A percentile compares a stretch with the other conserved stretches of the same genome.
Conservation (phyloP, 2,888 invertebrate genomes). For the Aquatica leii region DNA sequence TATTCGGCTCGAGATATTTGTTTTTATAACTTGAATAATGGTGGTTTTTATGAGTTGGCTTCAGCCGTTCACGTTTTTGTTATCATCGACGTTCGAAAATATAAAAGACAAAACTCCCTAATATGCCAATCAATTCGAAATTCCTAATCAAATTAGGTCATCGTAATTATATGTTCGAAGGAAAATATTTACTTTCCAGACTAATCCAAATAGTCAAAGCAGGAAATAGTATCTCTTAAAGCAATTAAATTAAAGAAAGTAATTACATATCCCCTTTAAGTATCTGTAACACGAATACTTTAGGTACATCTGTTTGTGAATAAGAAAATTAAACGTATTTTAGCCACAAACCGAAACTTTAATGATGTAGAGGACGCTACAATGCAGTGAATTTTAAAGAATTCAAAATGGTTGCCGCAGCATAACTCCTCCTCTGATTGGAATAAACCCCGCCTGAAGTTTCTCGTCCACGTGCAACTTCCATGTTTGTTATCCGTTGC, state of each 20-base stretch:
- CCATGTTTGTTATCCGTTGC: conserved; percentile 50
- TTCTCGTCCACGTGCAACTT: conserved; percentile 46
- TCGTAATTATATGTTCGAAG: no score
- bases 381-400: conserved; percentile 38
- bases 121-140: no score
- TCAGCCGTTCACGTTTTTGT: conserved; percentile 32
- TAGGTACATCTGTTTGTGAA: conserved; percentile 14
- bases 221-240: no score
- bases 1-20: conserved; percentile 40
- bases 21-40: conserved; percentile 41
- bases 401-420: conserved; percentile 42
- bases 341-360: conserved; percentile 37
- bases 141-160: no score
- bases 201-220: no score
- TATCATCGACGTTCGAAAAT: conserved; percentile 9
- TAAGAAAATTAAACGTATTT: conserved; percentile 25
- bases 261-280: conserved; percentile 5
- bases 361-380: conserved; percentile 38
- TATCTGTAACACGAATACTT: background rate
- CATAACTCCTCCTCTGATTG: conserved; percentile 38
- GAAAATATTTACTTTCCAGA: no score
- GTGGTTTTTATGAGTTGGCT: conserved; percentile 36
- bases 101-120: background rate
- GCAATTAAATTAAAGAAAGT: background rate
- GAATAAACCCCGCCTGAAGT: conserved; percentile 46